Evolutionary conservation across 1,140 invertebrate genomes (phyloP).

Genomic region (Araneus ventricosus): DNA sequence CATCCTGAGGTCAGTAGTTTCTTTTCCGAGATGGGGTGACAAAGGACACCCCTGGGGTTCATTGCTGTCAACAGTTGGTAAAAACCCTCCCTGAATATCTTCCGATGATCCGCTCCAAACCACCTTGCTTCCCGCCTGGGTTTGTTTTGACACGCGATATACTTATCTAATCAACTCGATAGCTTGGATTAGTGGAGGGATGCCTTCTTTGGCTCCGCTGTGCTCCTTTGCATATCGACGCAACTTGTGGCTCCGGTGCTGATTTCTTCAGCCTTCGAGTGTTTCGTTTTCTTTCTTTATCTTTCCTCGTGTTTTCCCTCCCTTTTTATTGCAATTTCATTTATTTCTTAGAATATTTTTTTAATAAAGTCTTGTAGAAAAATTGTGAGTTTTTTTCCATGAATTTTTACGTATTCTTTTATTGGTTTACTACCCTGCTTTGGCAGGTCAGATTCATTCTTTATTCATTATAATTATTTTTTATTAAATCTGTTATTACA

Average conservation of each 20-base stretch:
- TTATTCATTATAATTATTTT: too few relatives aligned
- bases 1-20: constrained; percentile 10
- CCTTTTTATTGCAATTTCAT: too few relatives aligned
- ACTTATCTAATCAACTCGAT: constrained; percentile 11
- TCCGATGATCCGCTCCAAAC: background rate
- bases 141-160: constrained; percentile 49
- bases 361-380: too few relatives aligned
- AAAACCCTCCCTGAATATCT: background rate
- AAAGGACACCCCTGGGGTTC: constrained; percentile 55
- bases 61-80: constrained; percentile 60
- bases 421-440: too few relatives aligned
- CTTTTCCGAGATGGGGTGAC: constrained; percentile 52
- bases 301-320: background rate
- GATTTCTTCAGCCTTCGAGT: background rate
- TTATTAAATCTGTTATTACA: too few relatives aligned
- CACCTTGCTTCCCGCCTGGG: constrained; percentile 8
- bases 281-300: background rate
- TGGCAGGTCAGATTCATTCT: too few relatives aligned
- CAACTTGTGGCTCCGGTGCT: background rate
- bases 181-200: constrained; percentile 7
- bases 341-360: too few relatives aligned
- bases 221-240: background rate
- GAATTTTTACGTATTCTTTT: too few relatives aligned
- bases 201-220: too few relatives aligned
- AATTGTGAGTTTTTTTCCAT: too few relatives aligned